A percentile compares a stretch with the other conserved stretches of the same genome.
Conservation (phyloP, 2,113 vertebrate genomes). For the Trichechus manatus region DNA sequence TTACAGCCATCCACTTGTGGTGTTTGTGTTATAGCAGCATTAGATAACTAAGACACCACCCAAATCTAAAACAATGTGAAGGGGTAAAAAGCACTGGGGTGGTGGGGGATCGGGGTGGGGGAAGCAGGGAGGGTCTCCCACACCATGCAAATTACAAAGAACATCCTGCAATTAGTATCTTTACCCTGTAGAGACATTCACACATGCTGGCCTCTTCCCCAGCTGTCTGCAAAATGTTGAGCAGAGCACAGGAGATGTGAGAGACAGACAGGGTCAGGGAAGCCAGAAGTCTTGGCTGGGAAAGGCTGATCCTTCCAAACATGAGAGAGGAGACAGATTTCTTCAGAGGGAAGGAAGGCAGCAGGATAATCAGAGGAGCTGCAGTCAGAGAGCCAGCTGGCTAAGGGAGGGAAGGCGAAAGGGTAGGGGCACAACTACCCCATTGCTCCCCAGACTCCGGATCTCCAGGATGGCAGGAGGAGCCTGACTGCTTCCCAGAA, state of each 20-base stretch:
- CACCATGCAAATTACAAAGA: not conserved
- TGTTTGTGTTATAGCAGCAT: not conserved
- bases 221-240: slow-evolving; percentile 51
- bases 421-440: not conserved
- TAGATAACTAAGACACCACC: not conserved
- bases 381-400: not conserved
- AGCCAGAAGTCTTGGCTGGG: slow-evolving; percentile 23
- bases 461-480: not conserved
- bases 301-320: not conserved
- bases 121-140: not conserved
- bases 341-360: not conserved
- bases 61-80: not conserved
- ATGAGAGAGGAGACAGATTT: slow-evolving; percentile 45
- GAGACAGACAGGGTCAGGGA: not conserved
- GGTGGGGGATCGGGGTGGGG: too few species aligned
- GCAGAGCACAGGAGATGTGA: not conserved
- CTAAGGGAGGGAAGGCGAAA: not conserved
- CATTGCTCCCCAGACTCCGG: not conserved
- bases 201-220: not conserved
- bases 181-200: not conserved
- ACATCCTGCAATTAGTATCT: not conserved
- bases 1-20: not conserved
- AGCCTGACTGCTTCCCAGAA: not conserved
- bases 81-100: not conserved
- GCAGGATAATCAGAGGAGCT: not conserved